Evolutionary conservation across 2,797 vertebrate species (phyloP).

Genomic region (Xenops minutus): DNA sequence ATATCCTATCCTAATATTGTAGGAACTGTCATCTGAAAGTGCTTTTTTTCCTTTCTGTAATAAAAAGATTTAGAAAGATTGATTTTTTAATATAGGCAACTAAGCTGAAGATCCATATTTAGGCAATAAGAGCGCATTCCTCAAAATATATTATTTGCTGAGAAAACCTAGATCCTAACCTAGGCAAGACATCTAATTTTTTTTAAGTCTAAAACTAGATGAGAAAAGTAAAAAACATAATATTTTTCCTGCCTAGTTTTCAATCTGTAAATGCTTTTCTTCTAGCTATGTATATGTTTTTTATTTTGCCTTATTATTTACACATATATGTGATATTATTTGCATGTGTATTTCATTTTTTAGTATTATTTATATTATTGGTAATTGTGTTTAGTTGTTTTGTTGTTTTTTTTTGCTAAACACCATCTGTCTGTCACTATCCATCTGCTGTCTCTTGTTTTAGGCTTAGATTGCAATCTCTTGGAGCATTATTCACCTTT

Average conservation of each 20-base stretch:
- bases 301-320: neutral
- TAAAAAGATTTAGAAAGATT: neutral
- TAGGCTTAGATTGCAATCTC: neutral
- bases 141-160: neutral
- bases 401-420: neutral
- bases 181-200: neutral
- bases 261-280: neutral
- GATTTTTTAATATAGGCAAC: neutral
- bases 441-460: neutral
- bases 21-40: neutral
- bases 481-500: neutral
- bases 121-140: neutral
- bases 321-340: neutral
- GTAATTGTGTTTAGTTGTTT: neutral
- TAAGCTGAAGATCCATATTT: neutral
- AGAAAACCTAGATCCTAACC: neutral
- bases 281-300: neutral
- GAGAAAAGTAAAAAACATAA: neutral
- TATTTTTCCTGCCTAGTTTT: neutral
- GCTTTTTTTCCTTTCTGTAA: neutral
- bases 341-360: neutral
- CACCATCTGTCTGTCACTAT: conserved; percentile 7
- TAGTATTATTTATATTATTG: neutral
- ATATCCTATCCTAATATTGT: neutral
- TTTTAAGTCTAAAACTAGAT: neutral